Percentiles rank a stretch among this genome's conserved stretches.
phyloP scores from a whole-genome alignment of 2,888 invertebrate genomes.

The Plebejus anna region DNA sequence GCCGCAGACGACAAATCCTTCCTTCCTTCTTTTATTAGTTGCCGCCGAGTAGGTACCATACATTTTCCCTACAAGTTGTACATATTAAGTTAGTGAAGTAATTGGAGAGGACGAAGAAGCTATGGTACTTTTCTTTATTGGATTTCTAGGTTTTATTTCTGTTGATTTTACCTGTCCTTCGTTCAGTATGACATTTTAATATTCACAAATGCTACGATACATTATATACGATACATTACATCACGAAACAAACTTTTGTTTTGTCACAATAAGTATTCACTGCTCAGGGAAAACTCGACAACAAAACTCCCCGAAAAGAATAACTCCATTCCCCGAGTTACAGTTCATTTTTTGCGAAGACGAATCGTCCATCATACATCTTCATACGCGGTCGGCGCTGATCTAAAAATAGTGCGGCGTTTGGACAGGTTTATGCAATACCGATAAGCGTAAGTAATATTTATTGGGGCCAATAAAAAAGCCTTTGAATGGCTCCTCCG shows the following conservation, averaged over 20 bases:
- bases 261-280: neutral
- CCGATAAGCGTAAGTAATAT: conserved; percentile 31
- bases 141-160: too few species aligned
- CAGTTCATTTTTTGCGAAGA: neutral
- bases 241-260: neutral
- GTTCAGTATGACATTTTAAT: too few species aligned
- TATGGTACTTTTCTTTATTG: too few species aligned
- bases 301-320: neutral
- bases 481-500: conserved; percentile 9
- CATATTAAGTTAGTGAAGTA: too few species aligned
- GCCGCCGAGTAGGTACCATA: too few species aligned
- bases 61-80: too few species aligned
- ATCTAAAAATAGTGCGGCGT: conserved; percentile 38
- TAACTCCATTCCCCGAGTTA: neutral
- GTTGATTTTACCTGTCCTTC: too few species aligned
- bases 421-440: conserved; percentile 35
- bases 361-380: conserved; percentile 4
- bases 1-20: too few species aligned
- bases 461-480: conserved; percentile 39
- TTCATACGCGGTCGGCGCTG: conserved; percentile 28
- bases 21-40: too few species aligned
- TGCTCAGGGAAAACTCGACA: neutral
- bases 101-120: too few species aligned
- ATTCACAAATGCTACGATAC: too few species aligned
- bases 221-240: too few species aligned